Evolutionary conservation across 2,888 invertebrate species (phyloP).

Genomic region (Lasioglossum oenotherae): DNA sequence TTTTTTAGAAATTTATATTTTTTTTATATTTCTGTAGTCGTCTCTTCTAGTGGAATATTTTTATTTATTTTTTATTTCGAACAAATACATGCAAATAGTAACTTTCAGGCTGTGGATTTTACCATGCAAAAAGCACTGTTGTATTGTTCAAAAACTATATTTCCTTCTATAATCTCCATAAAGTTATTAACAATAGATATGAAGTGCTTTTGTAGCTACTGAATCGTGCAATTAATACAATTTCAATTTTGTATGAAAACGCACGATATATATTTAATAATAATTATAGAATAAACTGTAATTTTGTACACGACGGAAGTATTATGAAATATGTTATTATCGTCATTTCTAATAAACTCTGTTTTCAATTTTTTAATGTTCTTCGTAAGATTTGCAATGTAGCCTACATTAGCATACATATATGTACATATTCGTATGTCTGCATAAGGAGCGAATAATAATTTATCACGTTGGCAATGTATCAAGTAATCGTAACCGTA

Average conservation of each 20-base stretch:
- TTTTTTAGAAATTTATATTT: not conserved
- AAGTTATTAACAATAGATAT: too few species aligned
- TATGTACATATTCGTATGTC: too few species aligned
- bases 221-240: too few species aligned
- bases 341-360: not conserved
- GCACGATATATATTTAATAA: not conserved
- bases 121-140: too few species aligned
- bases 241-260: too few species aligned
- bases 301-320: too few species aligned
- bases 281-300: not conserved
- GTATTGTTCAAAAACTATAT: too few species aligned
- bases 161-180: too few species aligned
- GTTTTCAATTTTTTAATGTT: not conserved
- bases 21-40: not conserved
- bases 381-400: not conserved
- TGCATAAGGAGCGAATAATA: not conserved
- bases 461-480: not conserved
- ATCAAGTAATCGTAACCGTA: not conserved
- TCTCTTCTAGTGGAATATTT: too few species aligned
- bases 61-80: not conserved
- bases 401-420: too few species aligned
- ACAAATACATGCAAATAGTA: not conserved
- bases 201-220: too few species aligned
- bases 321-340: not conserved
- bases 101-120: too few species aligned